These are phyloP conservation scores for Pyrocephalus nanus DNA, from an alignment of 2,797 vertebrate genomes.

Conservation along the genomic window DNA sequence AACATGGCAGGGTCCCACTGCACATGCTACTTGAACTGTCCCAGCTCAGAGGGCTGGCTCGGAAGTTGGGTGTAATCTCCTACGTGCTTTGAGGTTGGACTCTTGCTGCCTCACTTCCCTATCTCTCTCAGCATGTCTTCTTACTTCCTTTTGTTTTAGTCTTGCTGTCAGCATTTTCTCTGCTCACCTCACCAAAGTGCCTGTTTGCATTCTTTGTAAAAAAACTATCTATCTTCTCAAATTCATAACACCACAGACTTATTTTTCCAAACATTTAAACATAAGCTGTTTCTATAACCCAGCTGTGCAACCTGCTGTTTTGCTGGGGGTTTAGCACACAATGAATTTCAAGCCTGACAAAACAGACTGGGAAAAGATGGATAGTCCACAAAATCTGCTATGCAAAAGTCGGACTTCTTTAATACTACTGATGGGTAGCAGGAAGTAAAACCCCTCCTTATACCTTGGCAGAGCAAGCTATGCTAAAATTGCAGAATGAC, in stretches of 20 bases:
- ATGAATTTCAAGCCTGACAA: background rate
- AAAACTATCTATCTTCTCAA: background rate
- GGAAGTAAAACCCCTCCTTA: background rate
- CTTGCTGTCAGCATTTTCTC: background rate
- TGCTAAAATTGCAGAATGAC: background rate
- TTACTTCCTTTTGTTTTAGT: background rate
- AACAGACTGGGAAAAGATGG: background rate
- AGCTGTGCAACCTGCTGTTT: background rate
- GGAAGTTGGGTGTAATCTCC: background rate
- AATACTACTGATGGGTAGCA: background rate
- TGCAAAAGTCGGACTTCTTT: background rate
- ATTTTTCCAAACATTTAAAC: background rate
- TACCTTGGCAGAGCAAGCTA: background rate
- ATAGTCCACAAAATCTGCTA: background rate
- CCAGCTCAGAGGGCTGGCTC: background rate
- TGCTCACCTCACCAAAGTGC: background rate
- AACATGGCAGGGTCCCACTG: background rate
- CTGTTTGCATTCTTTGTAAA: background rate
- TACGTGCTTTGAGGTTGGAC: background rate
- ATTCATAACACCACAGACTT: background rate
- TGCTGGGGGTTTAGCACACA: background rate
- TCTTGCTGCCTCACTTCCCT: constrained; percentile 37
- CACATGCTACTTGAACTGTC: rapidly evolving
- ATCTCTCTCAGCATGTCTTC: background rate
- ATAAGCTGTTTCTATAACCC: background rate